Base-by-base conservation (phyloP, 37 sponge, comb jelly and placozoan species). In the Oopsacas minuta region DNA sequence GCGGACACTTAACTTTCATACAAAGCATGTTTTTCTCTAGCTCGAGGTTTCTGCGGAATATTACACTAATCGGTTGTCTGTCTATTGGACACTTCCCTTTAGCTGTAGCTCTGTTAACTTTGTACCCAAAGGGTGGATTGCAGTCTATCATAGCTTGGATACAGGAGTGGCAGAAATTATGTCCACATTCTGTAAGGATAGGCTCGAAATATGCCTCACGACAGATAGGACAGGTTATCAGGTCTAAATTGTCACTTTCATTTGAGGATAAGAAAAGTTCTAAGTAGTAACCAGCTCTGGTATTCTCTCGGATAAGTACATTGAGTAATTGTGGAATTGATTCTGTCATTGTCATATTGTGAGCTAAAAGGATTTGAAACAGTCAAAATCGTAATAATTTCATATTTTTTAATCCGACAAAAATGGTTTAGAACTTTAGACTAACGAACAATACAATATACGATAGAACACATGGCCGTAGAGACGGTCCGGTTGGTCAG, bases 61-160 rank as follows among this genome's bases (percentile, higher is more conserved):
- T 3, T 34, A 61, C 75, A 12, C 75, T 61, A n/a, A 61, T 61
- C 32, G 75, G 75, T 5, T 7, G 28, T 61, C 75, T 61, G 75
- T 61, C 75, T 12, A 61, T 34, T 12, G 75, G 75, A 61, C 75
- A 61, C 75, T 12, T 61, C 17, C 75, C 75, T 34, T 61, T 61
- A 34, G 75, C 75, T 61, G 75, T 61, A n/a, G 1, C 22, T 3
- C 1, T 10, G 75, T 61, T 61, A 10, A 61, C 75, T 12, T 3
- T 61, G 75, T 61, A 61, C 22, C 75, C 75, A 34, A 61, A 61
- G 20, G 75, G 75, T 12, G 75, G 75, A 34, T 61, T 61, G 75
- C 28, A 32, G 75, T 61, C 75, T 61, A 61, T 61, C 1, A 12
- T 25, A 5, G 75, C 75, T 34, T 61, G 75, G 28, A 61, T 61